A percentile compares a stretch with the other conserved stretches of the same genome.
Evolutionary conservation across 1,140 invertebrate species (phyloP).

Genomic region (Acromyrmex heyeri): DNA sequence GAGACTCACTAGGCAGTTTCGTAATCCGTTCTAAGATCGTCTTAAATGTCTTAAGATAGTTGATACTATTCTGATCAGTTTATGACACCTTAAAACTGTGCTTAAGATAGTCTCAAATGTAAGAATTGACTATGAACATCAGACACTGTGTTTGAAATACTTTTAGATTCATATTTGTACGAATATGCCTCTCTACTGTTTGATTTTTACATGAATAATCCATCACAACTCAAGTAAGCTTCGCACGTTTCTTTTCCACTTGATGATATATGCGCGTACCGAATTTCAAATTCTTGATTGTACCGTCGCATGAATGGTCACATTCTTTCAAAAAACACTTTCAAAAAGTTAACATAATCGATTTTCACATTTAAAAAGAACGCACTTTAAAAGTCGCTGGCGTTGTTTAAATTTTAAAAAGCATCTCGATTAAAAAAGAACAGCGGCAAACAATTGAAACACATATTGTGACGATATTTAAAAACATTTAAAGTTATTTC

Average conservation of each 20-base stretch:
- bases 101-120: no score
- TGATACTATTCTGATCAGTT: no score
- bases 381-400: not conserved
- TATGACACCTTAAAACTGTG: no score
- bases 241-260: not conserved
- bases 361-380: not conserved
- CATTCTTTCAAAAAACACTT: not conserved
- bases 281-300: slow-evolving; percentile 35
- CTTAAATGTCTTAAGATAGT: no score
- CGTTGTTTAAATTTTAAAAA: not conserved
- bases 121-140: no score
- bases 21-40: no score
- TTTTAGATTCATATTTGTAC: not conserved
- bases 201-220: not conserved
- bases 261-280: not conserved
- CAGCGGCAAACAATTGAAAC: not conserved
- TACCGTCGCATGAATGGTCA: not conserved
- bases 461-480: not conserved
- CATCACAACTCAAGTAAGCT: not conserved
- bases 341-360: not conserved
- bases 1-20: no score
- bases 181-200: not conserved
- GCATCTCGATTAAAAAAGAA: not conserved
- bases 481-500: not conserved
- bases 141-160: not conserved